Conservation (phyloP, 2,888 invertebrate species). For the Rosalia funebris region DNA sequence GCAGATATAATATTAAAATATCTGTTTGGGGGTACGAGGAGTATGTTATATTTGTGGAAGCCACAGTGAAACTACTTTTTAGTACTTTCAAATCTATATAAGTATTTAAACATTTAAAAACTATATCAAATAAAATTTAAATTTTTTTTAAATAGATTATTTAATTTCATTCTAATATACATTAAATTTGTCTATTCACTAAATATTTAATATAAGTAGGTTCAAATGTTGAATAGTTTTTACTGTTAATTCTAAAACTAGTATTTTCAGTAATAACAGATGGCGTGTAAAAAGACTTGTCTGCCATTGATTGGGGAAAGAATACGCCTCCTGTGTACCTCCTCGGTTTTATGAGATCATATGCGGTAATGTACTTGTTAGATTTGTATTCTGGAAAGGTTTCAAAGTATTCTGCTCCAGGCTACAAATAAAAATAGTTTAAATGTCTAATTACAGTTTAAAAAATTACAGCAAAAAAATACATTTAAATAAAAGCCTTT, state of each 20-base stretch:
- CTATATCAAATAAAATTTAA: too few species aligned
- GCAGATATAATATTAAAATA: too few species aligned
- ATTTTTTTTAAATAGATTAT: too few species aligned
- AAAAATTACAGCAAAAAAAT: background rate
- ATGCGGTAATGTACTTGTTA: constrained; percentile 44
- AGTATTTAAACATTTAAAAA: too few species aligned
- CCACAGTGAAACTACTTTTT: too few species aligned
- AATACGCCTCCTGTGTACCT: constrained; percentile 37
- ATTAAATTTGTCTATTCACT: too few species aligned
- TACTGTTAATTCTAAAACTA: constrained; percentile 47
- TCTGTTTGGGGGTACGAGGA: too few species aligned
- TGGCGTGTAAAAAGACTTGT: constrained; percentile 46
- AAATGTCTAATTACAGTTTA: background rate
- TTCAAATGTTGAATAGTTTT: constrained; percentile 41
- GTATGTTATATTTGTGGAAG: too few species aligned
- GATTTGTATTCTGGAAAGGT: constrained; percentile 50
- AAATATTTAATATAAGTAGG: constrained; percentile 51
- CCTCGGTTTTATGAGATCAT: constrained; percentile 40
- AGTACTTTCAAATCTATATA: too few species aligned
- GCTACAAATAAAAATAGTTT: constrained; percentile 38
- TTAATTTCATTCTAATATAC: too few species aligned
- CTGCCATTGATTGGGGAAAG: constrained; percentile 47
- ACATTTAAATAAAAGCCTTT: too few species aligned
- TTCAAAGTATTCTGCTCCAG: constrained; percentile 52
- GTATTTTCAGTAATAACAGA: constrained; percentile 50